Evolutionary conservation across 2,888 invertebrate species (phyloP).

Genomic region (Ceriagrion tenellum): DNA sequence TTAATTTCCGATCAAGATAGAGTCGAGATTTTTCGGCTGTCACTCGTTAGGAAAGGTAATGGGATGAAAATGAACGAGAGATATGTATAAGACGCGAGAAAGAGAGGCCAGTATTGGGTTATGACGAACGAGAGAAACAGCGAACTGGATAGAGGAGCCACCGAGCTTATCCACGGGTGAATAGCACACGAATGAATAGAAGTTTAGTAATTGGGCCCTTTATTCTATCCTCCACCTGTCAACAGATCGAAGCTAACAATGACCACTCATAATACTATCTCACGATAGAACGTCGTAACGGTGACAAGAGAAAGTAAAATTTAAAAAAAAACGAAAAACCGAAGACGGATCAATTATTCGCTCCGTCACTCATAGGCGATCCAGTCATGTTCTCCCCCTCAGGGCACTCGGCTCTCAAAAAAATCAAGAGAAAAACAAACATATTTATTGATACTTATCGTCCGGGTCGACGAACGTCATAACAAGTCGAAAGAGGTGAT

Average conservation of each 20-base stretch:
- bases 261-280: neutral
- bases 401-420: neutral
- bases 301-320: neutral
- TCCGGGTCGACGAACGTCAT: neutral
- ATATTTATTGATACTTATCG: neutral
- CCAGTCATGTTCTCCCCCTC: neutral
- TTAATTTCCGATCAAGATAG: constrained; percentile 22
- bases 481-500: neutral
- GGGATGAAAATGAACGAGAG: neutral
- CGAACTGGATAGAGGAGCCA: neutral
- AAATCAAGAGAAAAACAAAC: neutral
- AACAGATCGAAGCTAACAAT: neutral
- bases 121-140: neutral
- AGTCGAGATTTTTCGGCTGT: constrained; percentile 5
- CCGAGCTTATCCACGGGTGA: neutral
- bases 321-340: too few species aligned
- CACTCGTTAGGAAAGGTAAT: neutral
- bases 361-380: neutral
- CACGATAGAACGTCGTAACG: neutral
- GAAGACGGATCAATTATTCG: neutral
- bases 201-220: neutral
- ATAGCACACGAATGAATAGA: neutral
- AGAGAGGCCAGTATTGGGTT: neutral
- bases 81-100: neutral
- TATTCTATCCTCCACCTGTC: neutral